phyloP scores from a whole-genome alignment of 2,113 vertebrate species.

The Haemorhous mexicanus region DNA sequence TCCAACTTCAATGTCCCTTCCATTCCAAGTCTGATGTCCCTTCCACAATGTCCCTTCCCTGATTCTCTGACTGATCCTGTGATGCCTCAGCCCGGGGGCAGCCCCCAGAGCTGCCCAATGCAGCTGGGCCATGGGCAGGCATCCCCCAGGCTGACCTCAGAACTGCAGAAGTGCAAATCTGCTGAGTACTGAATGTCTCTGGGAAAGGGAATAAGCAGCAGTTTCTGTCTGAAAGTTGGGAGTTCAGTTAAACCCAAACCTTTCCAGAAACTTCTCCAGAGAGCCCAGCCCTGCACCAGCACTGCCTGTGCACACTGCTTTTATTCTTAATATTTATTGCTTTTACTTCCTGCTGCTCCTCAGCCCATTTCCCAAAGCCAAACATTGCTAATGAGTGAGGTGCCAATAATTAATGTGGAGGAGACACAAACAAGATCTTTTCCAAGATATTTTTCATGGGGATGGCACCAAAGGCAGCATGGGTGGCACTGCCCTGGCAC shows the following conservation, averaged over 20 bases:
- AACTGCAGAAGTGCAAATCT: background rate
- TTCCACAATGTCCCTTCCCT: background rate
- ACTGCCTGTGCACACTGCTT: rapidly evolving
- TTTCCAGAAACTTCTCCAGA: background rate
- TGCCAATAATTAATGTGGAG: background rate
- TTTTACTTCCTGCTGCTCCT: background rate
- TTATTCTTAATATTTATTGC: background rate
- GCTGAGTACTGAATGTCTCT: background rate
- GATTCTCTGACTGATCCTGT: background rate
- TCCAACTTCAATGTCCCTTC: no score
- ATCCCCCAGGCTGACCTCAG: background rate
- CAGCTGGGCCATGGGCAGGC: background rate
- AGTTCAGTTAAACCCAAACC: background rate
- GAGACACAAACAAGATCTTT: rapidly evolving
- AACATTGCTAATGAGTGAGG: background rate
- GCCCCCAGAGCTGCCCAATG: background rate
- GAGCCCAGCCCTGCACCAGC: background rate
- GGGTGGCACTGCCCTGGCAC: rapidly evolving
- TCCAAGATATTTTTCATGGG: background rate
- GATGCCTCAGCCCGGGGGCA: background rate
- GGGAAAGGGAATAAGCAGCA: background rate
- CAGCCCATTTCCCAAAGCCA: background rate
- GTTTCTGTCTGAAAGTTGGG: background rate
- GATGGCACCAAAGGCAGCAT: background rate
- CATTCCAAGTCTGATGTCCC: background rate